phyloP scores from a whole-genome alignment of 2,797 vertebrate genomes.

The Xyrichtys novacula region DNA sequence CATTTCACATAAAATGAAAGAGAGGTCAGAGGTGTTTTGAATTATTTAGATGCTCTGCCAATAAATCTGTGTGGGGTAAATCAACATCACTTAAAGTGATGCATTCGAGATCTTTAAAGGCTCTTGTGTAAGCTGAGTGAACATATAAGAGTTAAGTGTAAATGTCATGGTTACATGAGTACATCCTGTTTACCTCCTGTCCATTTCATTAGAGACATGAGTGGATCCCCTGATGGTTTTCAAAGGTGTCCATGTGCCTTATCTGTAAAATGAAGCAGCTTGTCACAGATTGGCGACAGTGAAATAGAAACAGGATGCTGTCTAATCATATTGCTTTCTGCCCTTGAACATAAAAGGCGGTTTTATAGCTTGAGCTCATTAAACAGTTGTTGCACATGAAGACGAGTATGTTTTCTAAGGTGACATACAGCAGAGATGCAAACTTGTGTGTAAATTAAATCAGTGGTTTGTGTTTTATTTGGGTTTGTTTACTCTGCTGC shows the following conservation, averaged over 20 bases:
- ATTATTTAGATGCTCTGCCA: neutral
- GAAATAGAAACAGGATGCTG: constrained; percentile 26
- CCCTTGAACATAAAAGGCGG: constrained; percentile 4
- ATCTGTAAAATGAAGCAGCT: constrained; percentile 27
- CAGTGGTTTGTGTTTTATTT: neutral
- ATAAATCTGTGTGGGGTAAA: constrained; percentile 34
- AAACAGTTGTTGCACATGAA: constrained; percentile 8
- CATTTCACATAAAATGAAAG: too few relatives aligned
- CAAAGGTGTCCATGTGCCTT: neutral
- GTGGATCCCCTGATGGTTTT: neutral
- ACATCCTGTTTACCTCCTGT: constrained; percentile 30
- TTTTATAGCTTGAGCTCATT: constrained; percentile 6
- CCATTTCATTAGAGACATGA: constrained; percentile 39
- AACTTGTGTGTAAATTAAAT: neutral
- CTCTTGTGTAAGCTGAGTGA: constrained; percentile 13
- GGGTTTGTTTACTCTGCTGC: neutral
- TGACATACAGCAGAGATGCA: constrained; percentile 5
- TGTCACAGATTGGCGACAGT: constrained; percentile 18
- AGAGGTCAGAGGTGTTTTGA: neutral
- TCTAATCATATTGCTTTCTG: constrained; percentile 31
- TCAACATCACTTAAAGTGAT: neutral
- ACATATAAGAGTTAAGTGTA: constrained; percentile 22
- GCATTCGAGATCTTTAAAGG: constrained; percentile 19
- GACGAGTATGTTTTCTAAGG: neutral
- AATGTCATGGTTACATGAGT: constrained; percentile 36